phyloP scores from a whole-genome alignment of 2,888 invertebrate genomes.

The Digitonthophagus gazella region DNA sequence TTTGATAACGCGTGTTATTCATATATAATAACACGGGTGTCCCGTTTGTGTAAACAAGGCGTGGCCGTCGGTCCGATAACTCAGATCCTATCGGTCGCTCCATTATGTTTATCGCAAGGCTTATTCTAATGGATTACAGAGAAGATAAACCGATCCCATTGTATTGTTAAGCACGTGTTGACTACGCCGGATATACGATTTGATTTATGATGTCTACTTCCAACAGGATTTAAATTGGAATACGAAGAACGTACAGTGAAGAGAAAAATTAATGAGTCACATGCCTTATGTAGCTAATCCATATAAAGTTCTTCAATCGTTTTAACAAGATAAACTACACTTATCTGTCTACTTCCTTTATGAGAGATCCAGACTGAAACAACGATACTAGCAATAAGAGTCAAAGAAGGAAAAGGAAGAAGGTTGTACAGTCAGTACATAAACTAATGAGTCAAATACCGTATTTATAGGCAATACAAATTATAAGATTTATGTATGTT shows the following conservation, averaged over 20 bases:
- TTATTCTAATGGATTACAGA: constrained; percentile 20
- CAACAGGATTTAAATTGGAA: not conserved
- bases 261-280: not conserved
- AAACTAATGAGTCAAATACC: no score
- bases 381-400: no score
- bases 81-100: constrained; percentile 14
- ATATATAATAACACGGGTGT: not conserved
- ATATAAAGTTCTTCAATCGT: no score
- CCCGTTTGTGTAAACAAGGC: constrained; percentile 22
- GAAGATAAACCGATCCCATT: constrained; percentile 9
- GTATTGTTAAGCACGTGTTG: not conserved
- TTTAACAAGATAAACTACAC: no score
- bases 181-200: not conserved
- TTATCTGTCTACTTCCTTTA: no score
- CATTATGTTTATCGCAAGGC: constrained; percentile 22
- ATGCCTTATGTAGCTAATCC: no score
- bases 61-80: constrained; percentile 17
- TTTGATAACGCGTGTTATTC: not conserved
- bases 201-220: not conserved
- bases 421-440: no score
- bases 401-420: no score
- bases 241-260: not conserved
- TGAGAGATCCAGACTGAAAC: no score
- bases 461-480: no score
- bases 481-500: no score